Evolutionary conservation across 2,113 vertebrate species (phyloP), one percentile per base, ranked within the genome.

Genomic region (Malaclemys terrapin): DNA sequence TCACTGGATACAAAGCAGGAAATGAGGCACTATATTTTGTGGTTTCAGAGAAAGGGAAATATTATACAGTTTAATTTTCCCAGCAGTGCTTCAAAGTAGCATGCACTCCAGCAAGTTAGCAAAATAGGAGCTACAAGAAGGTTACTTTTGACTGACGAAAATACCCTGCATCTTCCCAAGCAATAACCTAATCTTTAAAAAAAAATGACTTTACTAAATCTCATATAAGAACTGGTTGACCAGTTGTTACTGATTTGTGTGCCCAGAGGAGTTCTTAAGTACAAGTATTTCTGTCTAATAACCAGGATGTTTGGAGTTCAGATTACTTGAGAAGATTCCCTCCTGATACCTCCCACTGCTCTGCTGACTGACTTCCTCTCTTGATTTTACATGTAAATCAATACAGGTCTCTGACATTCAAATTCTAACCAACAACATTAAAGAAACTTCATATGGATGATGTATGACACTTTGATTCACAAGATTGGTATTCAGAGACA

Each of bases 321-420:
- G 24, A 89, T 3, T 84, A 50, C 13, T 87, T 75, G 50, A 16
- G 42, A 78, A 95, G 35, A 91, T 89, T 85, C 16, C 95, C 50
- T 95, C 62, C 42, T 91, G 82, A 93, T 81, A 89, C 57, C 35
- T 95, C 82, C 84, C 56, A 89, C 76, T 80, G 52, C 57, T 96
- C 75, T 95, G 53, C 52, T 69, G 85, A 95, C 81, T 81, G 25
- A 91, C 27, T 96, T 95, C 49, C 17, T 89, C 75, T 69, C 89
- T 96, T 95, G 88, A 97, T 96, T 53, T 84, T 92, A 87, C 45
- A 89, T 96, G 80, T 94, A 97, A 97, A 88, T 97, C 82, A 96
- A 13, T 89, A 86, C 5, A 85, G 35, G 38, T 69, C 5, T 85
- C 80, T 95, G 84, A 88, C 80, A 97, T 81, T 65, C 54, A 53